Conservation (phyloP, 2,888 invertebrate genomes). For the Cephus pulcher region DNA sequence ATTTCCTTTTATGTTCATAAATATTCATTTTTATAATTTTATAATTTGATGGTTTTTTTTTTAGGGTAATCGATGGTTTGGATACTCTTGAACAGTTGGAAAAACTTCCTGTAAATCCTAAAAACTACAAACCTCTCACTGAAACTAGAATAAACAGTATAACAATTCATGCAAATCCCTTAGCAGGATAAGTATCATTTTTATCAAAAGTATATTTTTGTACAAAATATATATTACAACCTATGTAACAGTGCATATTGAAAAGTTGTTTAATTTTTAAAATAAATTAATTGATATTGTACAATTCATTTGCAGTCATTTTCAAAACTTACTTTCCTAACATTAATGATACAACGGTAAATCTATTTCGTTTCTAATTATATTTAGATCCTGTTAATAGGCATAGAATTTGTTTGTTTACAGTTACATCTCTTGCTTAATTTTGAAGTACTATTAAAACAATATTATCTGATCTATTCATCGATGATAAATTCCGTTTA, state of each 20-base stretch:
- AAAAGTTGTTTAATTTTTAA: neutral
- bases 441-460: neutral
- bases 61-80: constrained; percentile 96
- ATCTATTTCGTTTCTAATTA: no score
- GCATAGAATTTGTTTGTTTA: neutral
- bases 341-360: no score
- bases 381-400: neutral
- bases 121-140: constrained; percentile 87
- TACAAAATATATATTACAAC: constrained; percentile 9
- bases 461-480: neutral
- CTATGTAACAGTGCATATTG: constrained; percentile 8
- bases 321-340: no score
- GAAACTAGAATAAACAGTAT: constrained; percentile 89
- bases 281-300: constrained; percentile 1
- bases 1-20: constrained; percentile 6
- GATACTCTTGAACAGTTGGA: constrained; percentile 96
- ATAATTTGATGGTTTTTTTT: constrained; percentile 60
- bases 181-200: constrained; percentile 75
- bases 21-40: constrained; percentile 17
- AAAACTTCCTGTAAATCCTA: constrained; percentile 93
- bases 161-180: constrained; percentile 98
- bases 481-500: neutral
- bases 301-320: constrained; percentile 1
- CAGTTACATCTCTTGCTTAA: no score
- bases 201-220: constrained; percentile 10